Percentiles rank a stretch among this genome's conserved stretches.
These are phyloP conservation scores for Ligdia adustata DNA, from an alignment of 2,888 invertebrate species.

Conservation along the genomic window DNA sequence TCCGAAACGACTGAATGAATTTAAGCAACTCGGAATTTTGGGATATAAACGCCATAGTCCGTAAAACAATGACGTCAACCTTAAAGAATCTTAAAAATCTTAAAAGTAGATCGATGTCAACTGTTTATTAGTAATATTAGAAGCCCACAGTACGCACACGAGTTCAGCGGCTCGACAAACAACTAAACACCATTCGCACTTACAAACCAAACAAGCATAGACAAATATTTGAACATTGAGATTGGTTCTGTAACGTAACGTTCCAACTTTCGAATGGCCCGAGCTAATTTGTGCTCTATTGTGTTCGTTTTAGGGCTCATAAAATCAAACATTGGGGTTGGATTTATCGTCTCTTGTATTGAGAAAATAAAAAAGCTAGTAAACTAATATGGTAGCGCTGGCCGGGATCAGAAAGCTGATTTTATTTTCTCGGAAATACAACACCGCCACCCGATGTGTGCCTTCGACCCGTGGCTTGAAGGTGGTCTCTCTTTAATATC, in stretches of 20 bases:
- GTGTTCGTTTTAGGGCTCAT: constrained; percentile 48
- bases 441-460: constrained; percentile 47
- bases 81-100: constrained; percentile 36
- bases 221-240: constrained; percentile 78
- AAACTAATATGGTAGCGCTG: constrained; percentile 72
- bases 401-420: constrained; percentile 64
- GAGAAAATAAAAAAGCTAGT: constrained; percentile 58
- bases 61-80: constrained; percentile 35
- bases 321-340: constrained; percentile 36
- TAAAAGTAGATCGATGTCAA: constrained; percentile 66
- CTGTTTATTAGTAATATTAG: constrained; percentile 72
- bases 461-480: constrained; percentile 12
- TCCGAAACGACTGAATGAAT: constrained; percentile 58
- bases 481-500: constrained; percentile 35
- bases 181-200: constrained; percentile 82
- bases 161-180: constrained; percentile 78
- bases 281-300: constrained; percentile 60
- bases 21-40: constrained; percentile 50
- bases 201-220: constrained; percentile 79
- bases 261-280: constrained; percentile 46
- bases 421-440: constrained; percentile 71
- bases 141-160: constrained; percentile 64
- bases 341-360: constrained; percentile 48
- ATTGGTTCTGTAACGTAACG: constrained; percentile 67
- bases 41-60: constrained; percentile 22